A percentile compares a stretch with the other conserved stretches of the same genome.
phyloP scores from a whole-genome alignment of 2,797 vertebrate genomes.

The Propithecus perrieri region DNA sequence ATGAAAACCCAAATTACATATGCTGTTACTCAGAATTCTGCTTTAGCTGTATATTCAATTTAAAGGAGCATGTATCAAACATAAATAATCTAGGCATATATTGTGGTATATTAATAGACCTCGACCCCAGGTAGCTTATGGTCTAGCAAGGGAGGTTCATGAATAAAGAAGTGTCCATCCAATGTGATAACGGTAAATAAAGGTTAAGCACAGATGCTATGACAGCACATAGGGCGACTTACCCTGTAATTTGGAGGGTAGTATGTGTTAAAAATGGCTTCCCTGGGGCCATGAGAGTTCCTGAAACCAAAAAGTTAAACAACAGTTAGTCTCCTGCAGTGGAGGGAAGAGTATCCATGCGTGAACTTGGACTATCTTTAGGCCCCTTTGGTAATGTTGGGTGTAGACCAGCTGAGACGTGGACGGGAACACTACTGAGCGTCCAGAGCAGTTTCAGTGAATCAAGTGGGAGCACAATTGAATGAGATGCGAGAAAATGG shows the following conservation, averaged over 20 bases:
- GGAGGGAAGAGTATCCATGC: background rate
- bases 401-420: background rate
- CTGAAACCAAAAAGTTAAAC: background rate
- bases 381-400: background rate
- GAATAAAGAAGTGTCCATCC: background rate
- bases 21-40: background rate
- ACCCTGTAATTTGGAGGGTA: background rate
- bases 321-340: background rate
- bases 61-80: background rate
- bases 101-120: background rate
- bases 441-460: background rate
- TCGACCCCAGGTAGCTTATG: background rate
- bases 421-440: background rate
- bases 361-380: background rate
- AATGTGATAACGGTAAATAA: background rate
- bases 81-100: background rate
- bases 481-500: background rate
- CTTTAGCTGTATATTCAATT: background rate
- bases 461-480: background rate
- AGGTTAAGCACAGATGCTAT: background rate
- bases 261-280: background rate
- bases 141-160: background rate
- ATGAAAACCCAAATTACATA: conserved; percentile 14
- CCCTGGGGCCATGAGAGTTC: background rate
- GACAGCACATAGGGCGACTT: background rate